Base-by-base conservation (phyloP, 2,888 invertebrate genomes). In the Flexamia atlantica region DNA sequence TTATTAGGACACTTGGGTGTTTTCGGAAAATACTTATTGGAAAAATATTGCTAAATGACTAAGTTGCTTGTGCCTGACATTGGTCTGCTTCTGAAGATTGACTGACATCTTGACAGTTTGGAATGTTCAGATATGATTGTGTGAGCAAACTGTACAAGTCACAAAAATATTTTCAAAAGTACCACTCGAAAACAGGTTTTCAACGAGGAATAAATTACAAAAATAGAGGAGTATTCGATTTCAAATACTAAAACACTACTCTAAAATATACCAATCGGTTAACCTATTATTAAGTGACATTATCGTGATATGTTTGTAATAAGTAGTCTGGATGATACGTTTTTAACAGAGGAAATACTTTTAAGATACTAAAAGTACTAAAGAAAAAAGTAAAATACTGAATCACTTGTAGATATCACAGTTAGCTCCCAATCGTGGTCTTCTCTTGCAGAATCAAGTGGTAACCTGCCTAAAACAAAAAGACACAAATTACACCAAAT, bases 401-500 rank as follows among this genome's bases (percentile, higher is more conserved):
- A 57, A 57, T 57, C 57, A 57, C 57, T 57, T 2, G n/a, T 30
- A 30, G 7, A 30, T 76, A 76, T 76, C 76, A 76, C 60, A 79
- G 74, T 87, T 87, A 88, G 84, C 89, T 91, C 88, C 90, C 91
- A 86, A 92, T 92, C 64, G 92, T 91, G 90, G 93, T 92, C 89
- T 94, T 94, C 89, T 95, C 95, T 91, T 95, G 94, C 17, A 95
- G 92, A 88, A 95, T 95, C 91, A 95, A 95, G 89, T 94, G 94
- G 90, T 95, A 95, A 89, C 95, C 95, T 17, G 95, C 95, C 95
- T 95, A 91, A 68, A 92, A 92, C 81, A 87, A 85, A 85, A 85
- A 79, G 9, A 7, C 36, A 7, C 36, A 36, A 36, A 36, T 36
- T n/a, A n/a, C n/a, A n/a, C n/a, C n/a, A n/a, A n/a, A n/a, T n/a